Conservation (phyloP, 2,888 invertebrate genomes). For the Pegoplata infirma region DNA sequence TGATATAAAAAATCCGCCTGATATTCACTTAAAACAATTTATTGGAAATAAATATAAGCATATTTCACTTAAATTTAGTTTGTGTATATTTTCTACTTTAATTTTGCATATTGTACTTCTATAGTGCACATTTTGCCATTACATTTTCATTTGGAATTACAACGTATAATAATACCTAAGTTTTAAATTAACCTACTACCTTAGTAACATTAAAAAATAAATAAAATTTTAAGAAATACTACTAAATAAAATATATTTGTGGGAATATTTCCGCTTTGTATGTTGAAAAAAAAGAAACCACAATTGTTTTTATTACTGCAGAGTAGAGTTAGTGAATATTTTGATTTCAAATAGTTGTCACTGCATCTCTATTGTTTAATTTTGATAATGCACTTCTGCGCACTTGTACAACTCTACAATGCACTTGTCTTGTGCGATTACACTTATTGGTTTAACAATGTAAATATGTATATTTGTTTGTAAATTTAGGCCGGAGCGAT, state of each 20-base stretch:
- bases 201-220: conserved; percentile 16
- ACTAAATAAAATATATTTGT: conserved; percentile 43
- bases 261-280: conserved; percentile 41
- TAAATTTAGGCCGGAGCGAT: too few species aligned
- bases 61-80: too few species aligned
- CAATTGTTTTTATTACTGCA: conserved; percentile 25
- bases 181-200: conserved; percentile 26
- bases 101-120: too few species aligned
- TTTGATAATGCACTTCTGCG: conserved; percentile 1
- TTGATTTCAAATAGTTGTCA: conserved; percentile 27
- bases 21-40: too few species aligned
- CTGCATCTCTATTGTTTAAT: conserved; percentile 27
- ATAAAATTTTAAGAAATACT: conserved; percentile 28
- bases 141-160: too few species aligned
- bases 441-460: conserved; percentile 19
- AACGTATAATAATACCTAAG: neutral
- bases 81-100: too few species aligned
- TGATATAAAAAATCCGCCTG: too few species aligned
- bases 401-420: neutral
- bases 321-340: neutral
- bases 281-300: conserved; percentile 15
- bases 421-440: conserved; percentile 1
- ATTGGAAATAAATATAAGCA: too few species aligned
- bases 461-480: neutral
- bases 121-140: too few species aligned